Evolutionary conservation across 2,113 vertebrate genomes (phyloP).

Genomic region (Saguinus midas): DNA sequence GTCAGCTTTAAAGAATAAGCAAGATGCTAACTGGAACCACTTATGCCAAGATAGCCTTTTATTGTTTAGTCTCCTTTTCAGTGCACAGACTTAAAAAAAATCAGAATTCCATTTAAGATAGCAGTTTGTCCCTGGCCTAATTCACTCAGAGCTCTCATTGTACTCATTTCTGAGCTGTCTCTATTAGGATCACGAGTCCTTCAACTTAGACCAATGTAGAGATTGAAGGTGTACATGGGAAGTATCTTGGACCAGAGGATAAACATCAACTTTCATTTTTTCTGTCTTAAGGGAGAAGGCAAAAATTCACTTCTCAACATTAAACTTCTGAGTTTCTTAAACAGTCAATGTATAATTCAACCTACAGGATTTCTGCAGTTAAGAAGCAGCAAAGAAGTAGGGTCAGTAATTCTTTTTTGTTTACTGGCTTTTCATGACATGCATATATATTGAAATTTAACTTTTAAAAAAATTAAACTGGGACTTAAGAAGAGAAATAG

Average conservation of each 20-base stretch:
- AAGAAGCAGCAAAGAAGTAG: neutral
- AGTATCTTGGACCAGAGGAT: neutral
- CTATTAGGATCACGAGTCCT: neutral
- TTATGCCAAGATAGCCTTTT: neutral
- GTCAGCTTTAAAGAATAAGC: neutral
- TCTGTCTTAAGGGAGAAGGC: neutral
- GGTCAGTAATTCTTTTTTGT: neutral
- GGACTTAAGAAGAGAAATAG: neutral
- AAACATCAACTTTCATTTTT: neutral
- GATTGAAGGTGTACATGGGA: neutral
- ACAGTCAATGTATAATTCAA: neutral
- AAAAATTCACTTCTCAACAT: neutral
- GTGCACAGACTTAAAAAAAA: neutral
- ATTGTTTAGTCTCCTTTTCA: neutral
- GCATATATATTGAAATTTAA: neutral
- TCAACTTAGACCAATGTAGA: neutral
- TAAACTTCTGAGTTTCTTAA: neutral
- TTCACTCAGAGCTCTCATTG: neutral
- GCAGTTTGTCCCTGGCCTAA: neutral
- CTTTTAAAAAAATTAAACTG: neutral
- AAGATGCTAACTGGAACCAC: neutral
- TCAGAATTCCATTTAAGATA: neutral
- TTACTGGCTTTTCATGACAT: neutral
- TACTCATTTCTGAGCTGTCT: neutral
- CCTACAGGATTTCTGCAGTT: neutral